These are phyloP conservation scores for Caenorhabditis elegans DNA, from an alignment of 1,140 invertebrate genomes.

Conservation along the genomic window DNA sequence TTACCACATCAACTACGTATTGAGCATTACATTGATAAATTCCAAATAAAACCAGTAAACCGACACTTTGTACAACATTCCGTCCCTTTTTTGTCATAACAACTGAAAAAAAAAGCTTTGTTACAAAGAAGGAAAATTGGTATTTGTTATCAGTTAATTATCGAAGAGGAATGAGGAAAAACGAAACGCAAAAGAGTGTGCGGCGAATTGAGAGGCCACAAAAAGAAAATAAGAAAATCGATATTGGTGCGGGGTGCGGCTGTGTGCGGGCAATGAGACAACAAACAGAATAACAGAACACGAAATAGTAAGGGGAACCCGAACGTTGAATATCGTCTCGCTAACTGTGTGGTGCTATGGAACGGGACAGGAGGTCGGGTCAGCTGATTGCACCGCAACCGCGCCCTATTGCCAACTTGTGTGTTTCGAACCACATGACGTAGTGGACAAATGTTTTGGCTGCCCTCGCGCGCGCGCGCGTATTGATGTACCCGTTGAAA, in stretches of 20 bases:
- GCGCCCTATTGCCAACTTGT: not conserved
- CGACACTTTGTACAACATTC: not conserved
- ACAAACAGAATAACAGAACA: too few species aligned
- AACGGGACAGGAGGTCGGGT: not conserved
- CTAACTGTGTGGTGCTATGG: not conserved
- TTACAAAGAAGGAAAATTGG: not conserved
- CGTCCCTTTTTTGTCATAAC: slow-evolving; percentile 2
- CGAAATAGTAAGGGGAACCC: too few species aligned
- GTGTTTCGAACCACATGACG: not conserved
- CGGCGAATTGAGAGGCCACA: too few species aligned
- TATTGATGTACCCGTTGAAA: slow-evolving; percentile 15
- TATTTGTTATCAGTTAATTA: not conserved
- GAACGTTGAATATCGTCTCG: too few species aligned
- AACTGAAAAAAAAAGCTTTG: not conserved
- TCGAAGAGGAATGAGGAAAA: not conserved
- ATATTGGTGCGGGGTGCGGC: too few species aligned
- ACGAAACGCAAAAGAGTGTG: not conserved
- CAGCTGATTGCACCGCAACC: not conserved
- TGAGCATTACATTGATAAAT: not conserved
- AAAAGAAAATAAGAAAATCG: too few species aligned
- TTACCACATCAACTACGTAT: slow-evolving; percentile 3
- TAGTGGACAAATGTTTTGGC: slow-evolving; percentile 11
- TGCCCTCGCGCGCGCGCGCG: not conserved
- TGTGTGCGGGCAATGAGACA: too few species aligned
- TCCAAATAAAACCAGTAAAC: slow-evolving; percentile 3